A percentile compares a stretch with the other conserved stretches of the same genome.
These are phyloP conservation scores for Saguinus midas DNA, from an alignment of 2,113 vertebrate species.

Conservation along the genomic window DNA sequence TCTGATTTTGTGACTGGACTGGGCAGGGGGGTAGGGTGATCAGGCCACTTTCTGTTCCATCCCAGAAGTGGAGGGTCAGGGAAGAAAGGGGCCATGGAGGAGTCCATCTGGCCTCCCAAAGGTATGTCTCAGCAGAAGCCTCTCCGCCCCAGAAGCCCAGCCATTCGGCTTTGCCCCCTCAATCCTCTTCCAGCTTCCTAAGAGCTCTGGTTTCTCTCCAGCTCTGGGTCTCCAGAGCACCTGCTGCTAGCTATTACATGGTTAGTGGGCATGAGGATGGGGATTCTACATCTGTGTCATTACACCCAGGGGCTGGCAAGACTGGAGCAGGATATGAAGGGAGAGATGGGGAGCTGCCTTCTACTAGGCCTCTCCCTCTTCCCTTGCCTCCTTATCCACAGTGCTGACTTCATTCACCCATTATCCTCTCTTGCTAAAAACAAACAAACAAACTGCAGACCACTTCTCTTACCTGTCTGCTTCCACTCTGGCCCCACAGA, in stretches of 20 bases:
- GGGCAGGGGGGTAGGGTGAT: not conserved
- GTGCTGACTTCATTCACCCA: not conserved
- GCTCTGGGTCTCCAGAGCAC: not conserved
- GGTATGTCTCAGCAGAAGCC: not conserved
- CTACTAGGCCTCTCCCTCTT: fast-evolving
- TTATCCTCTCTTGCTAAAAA: not conserved
- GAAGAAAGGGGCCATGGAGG: not conserved
- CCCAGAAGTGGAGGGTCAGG: not conserved
- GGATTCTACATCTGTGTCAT: too few species aligned
- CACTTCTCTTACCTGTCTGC: not conserved
- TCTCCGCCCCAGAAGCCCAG: not conserved
- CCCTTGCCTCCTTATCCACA: not conserved
- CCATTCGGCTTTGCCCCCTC: not conserved
- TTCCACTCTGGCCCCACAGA: not conserved
- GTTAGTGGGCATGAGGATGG: not conserved
- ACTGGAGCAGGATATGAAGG: not conserved
- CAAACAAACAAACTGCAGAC: not conserved
- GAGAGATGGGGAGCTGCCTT: not conserved
- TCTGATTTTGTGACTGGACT: not conserved
- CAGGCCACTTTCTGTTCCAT: not conserved
- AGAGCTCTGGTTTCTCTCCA: not conserved
- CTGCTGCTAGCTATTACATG: not conserved
- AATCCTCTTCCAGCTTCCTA: fast-evolving
- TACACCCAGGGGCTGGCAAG: fast-evolving
- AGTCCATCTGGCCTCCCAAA: not conserved